Percentiles rank a stretch among this genome's conserved stretches.
Evolutionary conservation across 2,888 invertebrate genomes (phyloP).

Genomic region (Lamellibrachia satsuma): DNA sequence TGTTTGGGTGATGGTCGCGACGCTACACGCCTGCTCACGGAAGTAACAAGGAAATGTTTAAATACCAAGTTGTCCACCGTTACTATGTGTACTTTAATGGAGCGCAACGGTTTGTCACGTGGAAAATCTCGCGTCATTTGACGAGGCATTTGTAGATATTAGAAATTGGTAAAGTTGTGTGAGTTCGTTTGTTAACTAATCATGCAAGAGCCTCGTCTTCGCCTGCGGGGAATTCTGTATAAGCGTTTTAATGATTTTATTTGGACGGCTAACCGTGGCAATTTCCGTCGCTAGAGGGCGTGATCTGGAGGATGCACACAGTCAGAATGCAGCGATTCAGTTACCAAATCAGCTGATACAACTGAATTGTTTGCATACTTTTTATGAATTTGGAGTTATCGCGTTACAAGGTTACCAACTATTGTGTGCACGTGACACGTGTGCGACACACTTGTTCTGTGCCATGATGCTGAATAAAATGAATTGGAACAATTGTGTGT

Average conservation of each 20-base stretch:
- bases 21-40: too few relatives aligned
- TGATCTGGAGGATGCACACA: background rate
- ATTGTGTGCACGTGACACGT: background rate
- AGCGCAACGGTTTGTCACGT: too few relatives aligned
- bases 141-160: background rate
- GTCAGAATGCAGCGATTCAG: background rate
- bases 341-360: background rate
- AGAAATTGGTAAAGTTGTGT: background rate
- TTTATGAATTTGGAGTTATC: background rate
- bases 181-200: background rate
- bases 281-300: background rate
- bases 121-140: background rate
- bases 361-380: background rate
- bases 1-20: too few relatives aligned
- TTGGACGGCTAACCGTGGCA: background rate
- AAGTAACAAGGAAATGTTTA: too few relatives aligned
- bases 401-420: background rate
- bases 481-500: background rate
- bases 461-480: background rate
- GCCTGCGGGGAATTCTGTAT: background rate
- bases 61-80: too few relatives aligned
- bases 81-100: too few relatives aligned
- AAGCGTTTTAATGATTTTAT: background rate
- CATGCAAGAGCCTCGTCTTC: background rate
- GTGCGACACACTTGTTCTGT: background rate